Percentiles rank a stretch among this genome's conserved stretches.
These are phyloP conservation scores for Prinia subflava DNA, from an alignment of 2,113 vertebrate genomes.

Conservation along the genomic window DNA sequence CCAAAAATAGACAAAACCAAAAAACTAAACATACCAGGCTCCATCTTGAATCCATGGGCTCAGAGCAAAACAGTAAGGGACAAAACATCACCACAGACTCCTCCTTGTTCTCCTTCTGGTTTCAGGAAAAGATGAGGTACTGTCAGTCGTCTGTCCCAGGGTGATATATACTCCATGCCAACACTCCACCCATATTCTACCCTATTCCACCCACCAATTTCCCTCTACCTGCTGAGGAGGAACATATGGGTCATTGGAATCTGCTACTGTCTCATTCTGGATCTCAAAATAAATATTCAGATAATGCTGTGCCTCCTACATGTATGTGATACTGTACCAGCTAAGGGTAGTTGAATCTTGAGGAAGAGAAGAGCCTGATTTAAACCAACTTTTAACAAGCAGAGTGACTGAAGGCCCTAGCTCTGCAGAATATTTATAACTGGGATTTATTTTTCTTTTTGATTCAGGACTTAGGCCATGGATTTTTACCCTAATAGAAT, in stretches of 20 bases:
- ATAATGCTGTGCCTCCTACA: neutral
- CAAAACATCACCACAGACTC: neutral
- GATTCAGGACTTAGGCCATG: neutral
- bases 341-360: neutral
- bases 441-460: neutral
- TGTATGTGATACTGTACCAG: neutral
- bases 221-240: neutral
- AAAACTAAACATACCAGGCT: neutral
- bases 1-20: constrained; percentile 18
- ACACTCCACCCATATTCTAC: neutral
- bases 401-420: neutral
- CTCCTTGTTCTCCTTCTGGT: neutral
- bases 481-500: neutral
- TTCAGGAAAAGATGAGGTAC: neutral
- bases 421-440: neutral
- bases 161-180: neutral
- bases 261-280: neutral
- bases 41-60: neutral
- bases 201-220: neutral
- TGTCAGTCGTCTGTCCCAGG: neutral
- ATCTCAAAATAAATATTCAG: neutral
- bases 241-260: neutral
- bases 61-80: neutral
- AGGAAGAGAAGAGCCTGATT: neutral
- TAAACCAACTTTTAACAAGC: neutral